These are phyloP conservation scores for Leptobrachium ailaonicum DNA, from an alignment of 2,113 vertebrate species.

Conservation along the genomic window DNA sequence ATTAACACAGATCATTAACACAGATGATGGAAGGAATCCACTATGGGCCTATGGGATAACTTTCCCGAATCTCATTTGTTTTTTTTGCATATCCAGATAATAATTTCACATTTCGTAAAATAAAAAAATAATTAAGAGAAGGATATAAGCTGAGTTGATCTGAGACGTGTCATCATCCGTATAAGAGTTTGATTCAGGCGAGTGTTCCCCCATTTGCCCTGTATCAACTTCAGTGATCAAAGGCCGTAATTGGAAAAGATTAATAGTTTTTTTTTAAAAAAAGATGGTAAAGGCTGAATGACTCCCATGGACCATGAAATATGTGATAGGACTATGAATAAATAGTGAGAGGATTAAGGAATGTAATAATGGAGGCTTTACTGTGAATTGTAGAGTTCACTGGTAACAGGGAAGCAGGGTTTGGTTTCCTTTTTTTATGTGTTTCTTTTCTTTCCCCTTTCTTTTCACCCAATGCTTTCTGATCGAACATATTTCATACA, in stretches of 20 bases:
- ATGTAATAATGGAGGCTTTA: slow-evolving; percentile 1
- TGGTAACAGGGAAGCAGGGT: not conserved
- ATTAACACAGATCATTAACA: too few species aligned
- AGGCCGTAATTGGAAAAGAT: slow-evolving; percentile 25
- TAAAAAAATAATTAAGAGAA: not conserved
- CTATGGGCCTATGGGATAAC: too few species aligned
- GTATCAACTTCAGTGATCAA: slow-evolving; percentile 27
- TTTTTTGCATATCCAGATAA: not conserved
- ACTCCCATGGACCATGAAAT: not conserved
- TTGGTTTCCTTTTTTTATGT: not conserved
- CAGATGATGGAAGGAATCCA: too few species aligned
- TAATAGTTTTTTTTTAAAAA: slow-evolving; percentile 19
- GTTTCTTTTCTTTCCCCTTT: not conserved
- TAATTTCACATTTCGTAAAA: not conserved
- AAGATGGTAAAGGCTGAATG: not conserved
- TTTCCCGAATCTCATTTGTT: too few species aligned
- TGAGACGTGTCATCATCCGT: not conserved
- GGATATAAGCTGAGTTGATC: not conserved
- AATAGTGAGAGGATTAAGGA: slow-evolving; percentile 14
- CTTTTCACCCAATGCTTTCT: not conserved
- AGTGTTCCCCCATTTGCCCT: not conserved
- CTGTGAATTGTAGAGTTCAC: slow-evolving; percentile 5
- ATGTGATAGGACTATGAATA: slow-evolving; percentile 5
- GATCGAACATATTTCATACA: not conserved
- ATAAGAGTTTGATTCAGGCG: not conserved